Evolutionary conservation across 2,113 vertebrate species (phyloP).

Genomic region (Hippotragus niger): DNA sequence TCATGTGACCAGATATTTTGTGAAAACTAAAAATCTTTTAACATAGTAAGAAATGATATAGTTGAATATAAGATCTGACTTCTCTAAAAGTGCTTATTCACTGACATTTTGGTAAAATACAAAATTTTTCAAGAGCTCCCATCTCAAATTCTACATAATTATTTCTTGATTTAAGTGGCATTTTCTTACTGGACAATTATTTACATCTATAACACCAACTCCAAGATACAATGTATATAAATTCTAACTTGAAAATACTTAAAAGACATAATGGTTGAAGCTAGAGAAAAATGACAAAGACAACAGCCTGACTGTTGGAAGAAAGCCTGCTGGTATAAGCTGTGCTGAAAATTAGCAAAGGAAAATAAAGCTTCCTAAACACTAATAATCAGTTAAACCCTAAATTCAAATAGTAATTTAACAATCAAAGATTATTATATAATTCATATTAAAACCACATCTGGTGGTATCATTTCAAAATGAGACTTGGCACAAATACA

Average conservation of each 20-base stretch:
- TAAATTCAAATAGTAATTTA: not conserved
- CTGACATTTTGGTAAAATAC: not conserved
- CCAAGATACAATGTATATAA: not conserved
- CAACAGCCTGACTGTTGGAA: not conserved
- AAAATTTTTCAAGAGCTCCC: not conserved
- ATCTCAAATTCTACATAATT: conserved; percentile 23
- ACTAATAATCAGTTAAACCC: not conserved
- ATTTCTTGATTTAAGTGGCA: not conserved
- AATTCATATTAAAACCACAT: conserved; percentile 2
- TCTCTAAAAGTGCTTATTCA: not conserved
- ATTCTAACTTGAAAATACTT: not conserved
- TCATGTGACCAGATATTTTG: not conserved
- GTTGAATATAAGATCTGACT: not conserved
- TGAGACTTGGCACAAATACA: not conserved
- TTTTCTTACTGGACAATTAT: not conserved
- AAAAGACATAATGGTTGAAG: not conserved
- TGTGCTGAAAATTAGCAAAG: not conserved
- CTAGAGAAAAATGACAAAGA: not conserved
- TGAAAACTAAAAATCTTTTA: not conserved
- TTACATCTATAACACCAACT: not conserved
- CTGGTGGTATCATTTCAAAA: not conserved
- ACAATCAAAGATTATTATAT: not conserved
- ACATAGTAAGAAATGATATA: not conserved
- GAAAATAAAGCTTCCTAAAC: not conserved
- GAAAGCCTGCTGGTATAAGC: not conserved